A percentile compares a stretch with the other conserved stretches of the same genome.
Conservation (phyloP, 2,113 vertebrate genomes). For the Anseranas semipalmata region DNA sequence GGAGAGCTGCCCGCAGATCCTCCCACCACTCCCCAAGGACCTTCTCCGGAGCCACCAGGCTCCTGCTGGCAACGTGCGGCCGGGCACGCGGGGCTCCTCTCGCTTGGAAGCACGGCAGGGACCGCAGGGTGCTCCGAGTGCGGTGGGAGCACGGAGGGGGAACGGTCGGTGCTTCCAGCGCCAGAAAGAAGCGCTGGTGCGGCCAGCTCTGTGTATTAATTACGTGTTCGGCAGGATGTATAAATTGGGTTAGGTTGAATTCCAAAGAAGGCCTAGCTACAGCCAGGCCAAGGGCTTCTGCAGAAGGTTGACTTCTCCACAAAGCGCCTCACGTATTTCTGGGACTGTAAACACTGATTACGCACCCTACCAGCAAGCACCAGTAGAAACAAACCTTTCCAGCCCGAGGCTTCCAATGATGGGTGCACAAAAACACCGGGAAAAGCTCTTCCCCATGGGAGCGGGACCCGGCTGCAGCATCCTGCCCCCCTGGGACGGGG, state of each 20-base stretch:
- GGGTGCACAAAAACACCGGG: rapidly evolving
- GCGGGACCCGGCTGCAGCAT: neutral
- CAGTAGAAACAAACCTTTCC: neutral
- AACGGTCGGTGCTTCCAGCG: neutral
- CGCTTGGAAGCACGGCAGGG: constrained; percentile 14
- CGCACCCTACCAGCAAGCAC: neutral
- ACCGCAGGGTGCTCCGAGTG: constrained; percentile 49
- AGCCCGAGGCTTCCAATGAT: rapidly evolving
- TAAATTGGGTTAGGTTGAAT: neutral
- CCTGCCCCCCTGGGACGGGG: neutral
- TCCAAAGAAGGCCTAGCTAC: neutral
- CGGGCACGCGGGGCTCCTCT: constrained; percentile 33
- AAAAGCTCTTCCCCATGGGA: neutral
- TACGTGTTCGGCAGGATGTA: neutral
- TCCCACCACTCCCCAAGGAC: constrained; percentile 13
- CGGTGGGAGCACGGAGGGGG: neutral
- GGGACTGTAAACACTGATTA: neutral
- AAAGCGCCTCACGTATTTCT: neutral
- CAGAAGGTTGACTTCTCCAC: neutral
- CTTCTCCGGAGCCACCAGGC: constrained; percentile 30
- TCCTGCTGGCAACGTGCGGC: constrained; percentile 23
- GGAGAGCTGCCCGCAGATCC: constrained; percentile 35
- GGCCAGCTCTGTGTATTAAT: neutral
- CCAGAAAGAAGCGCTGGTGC: neutral
- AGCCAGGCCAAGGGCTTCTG: neutral